These are phyloP conservation scores for Anolis sagrei DNA, from an alignment of 2,113 vertebrate genomes.

Conservation along the genomic window DNA sequence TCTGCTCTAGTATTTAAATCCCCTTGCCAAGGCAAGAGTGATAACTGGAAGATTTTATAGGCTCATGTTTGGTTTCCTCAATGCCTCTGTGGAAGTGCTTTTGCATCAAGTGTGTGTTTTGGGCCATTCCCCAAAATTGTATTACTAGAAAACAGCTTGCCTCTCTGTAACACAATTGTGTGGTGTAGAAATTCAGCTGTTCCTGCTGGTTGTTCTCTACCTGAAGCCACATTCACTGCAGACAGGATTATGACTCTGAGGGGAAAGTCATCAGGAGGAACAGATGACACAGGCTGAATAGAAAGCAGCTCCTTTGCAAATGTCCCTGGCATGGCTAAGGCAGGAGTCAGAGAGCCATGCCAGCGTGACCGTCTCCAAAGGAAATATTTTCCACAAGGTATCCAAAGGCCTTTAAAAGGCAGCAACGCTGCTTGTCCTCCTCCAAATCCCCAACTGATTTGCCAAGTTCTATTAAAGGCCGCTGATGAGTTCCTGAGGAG, in stretches of 20 bases:
- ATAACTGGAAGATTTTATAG: background rate
- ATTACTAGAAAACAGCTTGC: conserved; percentile 52
- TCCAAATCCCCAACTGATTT: conserved; percentile 32
- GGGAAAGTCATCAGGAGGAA: conserved; percentile 66
- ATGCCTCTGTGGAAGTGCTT: accelerated
- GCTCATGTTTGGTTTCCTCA: conserved; percentile 20
- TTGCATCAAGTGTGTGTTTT: conserved; percentile 13
- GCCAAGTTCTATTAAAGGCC: conserved; percentile 24
- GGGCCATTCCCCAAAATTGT: conserved; percentile 49
- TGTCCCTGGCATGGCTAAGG: conserved; percentile 40
- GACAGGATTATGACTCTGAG: conserved; percentile 68
- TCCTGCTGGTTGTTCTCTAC: conserved; percentile 65
- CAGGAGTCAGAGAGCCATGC: conserved; percentile 30
- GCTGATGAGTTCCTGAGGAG: background rate
- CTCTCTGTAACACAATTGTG: background rate
- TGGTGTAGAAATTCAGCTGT: conserved; percentile 54
- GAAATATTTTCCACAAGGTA: conserved; percentile 37
- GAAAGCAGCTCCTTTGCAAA: conserved; percentile 59
- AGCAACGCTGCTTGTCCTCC: conserved; percentile 25
- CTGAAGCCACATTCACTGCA: conserved; percentile 66
- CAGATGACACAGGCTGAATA: conserved; percentile 54
- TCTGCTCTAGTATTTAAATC: background rate
- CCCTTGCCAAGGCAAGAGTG: background rate
- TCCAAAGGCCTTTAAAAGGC: conserved; percentile 48
- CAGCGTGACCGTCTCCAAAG: conserved; percentile 39